phyloP scores from a whole-genome alignment of 2,113 vertebrate genomes.

The Tamias sibiricus region DNA sequence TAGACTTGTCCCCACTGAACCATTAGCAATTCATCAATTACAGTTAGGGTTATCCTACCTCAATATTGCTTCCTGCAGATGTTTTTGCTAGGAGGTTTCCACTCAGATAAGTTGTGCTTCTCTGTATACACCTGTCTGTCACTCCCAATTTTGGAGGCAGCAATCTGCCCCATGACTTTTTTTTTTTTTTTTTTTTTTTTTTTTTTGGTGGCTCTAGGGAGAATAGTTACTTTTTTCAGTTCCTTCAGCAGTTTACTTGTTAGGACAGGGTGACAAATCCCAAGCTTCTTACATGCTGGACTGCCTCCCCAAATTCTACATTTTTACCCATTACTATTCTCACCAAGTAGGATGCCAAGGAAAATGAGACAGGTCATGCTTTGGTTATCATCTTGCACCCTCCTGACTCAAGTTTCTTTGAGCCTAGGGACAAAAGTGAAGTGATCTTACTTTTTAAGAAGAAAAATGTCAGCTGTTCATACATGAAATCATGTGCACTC shows the following conservation, averaged over 20 bases:
- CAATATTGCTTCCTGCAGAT: not conserved
- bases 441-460: not conserved
- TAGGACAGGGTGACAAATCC: not conserved
- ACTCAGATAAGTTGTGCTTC: not conserved
- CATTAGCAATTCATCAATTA: not conserved
- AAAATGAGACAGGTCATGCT: not conserved
- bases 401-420: not conserved
- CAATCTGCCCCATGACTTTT: not conserved
- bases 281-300: not conserved
- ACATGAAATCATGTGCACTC: not conserved
- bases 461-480: not conserved
- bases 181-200: no score
- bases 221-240: not conserved
- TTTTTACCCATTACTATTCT: not conserved
- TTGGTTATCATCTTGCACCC: not conserved
- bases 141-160: not conserved
- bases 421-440: not conserved
- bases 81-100: not conserved
- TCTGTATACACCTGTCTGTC: not conserved
- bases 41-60: not conserved
- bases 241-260: not conserved
- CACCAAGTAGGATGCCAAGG: not conserved
- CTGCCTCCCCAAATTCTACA: not conserved
- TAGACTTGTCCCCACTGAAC: not conserved
- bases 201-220: not conserved